These are phyloP conservation scores for Ptilonorhynchus violaceus DNA, from an alignment of 2,113 vertebrate species.

Conservation along the genomic window DNA sequence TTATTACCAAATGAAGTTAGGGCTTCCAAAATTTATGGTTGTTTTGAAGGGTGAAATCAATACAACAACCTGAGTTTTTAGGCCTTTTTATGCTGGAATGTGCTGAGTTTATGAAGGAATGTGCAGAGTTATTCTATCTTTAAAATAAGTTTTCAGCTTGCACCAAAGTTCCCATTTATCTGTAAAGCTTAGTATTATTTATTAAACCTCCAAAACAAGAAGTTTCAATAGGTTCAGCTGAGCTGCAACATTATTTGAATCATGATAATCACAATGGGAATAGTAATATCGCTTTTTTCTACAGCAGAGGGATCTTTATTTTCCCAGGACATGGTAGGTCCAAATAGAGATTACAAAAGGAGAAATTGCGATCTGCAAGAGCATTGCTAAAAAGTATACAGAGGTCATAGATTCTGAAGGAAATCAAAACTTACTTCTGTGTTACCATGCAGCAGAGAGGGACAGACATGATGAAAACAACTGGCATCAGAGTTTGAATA, in stretches of 20 bases:
- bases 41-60: background rate
- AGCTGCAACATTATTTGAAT: background rate
- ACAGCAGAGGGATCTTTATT: background rate
- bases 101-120: background rate
- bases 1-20: background rate
- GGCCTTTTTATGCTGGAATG: background rate
- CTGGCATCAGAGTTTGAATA: background rate
- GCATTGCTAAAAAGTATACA: background rate
- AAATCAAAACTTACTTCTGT: background rate
- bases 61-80: background rate
- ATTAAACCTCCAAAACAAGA: background rate
- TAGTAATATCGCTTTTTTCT: background rate
- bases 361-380: background rate
- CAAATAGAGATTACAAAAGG: background rate
- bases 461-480: background rate
- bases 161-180: background rate
- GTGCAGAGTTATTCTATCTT: background rate
- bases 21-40: background rate
- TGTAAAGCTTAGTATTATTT: background rate
- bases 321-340: background rate
- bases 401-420: background rate
- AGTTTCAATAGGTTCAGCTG: background rate
- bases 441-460: accelerated
- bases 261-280: background rate
- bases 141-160: background rate